Evolutionary conservation across 2,888 invertebrate species (phyloP).

Genomic region (Vannuccia rotundouncinata): DNA sequence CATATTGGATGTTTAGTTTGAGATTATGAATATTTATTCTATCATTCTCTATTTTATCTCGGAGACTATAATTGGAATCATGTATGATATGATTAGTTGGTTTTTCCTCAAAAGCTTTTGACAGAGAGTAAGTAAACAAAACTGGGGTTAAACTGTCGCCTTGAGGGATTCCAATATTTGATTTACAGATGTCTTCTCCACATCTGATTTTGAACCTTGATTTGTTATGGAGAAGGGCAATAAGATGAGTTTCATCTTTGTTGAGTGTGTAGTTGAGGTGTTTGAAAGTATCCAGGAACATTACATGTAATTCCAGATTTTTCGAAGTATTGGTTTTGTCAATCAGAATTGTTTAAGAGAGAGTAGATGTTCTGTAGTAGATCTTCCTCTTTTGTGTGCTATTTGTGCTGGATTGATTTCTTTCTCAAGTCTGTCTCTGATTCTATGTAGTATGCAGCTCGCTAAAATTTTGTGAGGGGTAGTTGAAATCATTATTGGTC

Average conservation of each 20-base stretch:
- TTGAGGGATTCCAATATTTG: neutral
- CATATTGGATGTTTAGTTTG: neutral
- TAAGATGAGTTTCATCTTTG: neutral
- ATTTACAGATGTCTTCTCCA: neutral
- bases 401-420: neutral
- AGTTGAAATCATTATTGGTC: neutral
- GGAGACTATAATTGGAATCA: neutral
- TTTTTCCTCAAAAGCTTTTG: neutral
- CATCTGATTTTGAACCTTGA: neutral
- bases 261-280: neutral
- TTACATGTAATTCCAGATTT: neutral
- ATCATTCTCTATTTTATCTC: neutral
- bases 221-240: neutral
- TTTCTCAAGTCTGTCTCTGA: neutral
- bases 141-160: neutral
- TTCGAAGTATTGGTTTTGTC: neutral
- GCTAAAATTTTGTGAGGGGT: neutral
- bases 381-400: neutral
- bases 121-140: neutral
- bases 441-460: neutral
- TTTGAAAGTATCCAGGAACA: neutral
- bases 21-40: neutral
- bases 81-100: neutral
- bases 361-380: neutral
- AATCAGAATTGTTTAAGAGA: neutral